Base-by-base conservation (phyloP, 2,888 invertebrate species). In the Caenorhabditis sulstoni region DNA sequence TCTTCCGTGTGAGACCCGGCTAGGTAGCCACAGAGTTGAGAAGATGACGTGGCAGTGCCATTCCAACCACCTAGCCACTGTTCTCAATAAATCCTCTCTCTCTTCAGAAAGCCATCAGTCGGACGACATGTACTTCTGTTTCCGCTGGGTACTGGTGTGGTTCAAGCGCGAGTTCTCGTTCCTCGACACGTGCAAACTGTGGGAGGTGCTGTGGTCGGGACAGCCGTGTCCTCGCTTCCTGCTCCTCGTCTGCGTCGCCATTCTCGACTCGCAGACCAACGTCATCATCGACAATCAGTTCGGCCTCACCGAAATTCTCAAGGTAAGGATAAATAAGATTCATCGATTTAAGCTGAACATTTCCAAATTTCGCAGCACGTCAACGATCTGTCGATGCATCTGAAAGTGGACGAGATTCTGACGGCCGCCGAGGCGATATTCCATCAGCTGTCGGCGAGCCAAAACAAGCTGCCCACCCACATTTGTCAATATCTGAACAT, bases 81-180 rank as follows among this genome's bases (percentile, higher is more conserved):
- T 29, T 53, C 29, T 18, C 12, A 20, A 9, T 14, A 29, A 22
- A 3, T 1, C 2, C 11, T 14, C 14, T 58, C 3, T 37, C 16
- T 18, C 22, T 73, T 22, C 81, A 91, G 94, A 94, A 68, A 93
- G 93, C 78, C 95, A 96, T 90, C 95, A 96, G 86, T 94, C 94
- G 1, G 95, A 95, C 5, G 97, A 98, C 91, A 96, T 99, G 95
- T 98, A 96, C 91, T 99, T 99, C 92, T 97, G 97, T 91, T 99
- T 99, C 92, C 94, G 98, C 11, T 99, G 98, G 97, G 93, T 98
- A 35, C 93, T 99, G 12, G 96, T 97, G 9, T 93, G 95, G 91
- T 98, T 97, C 91, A 99, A 98, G 91, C 92, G 98, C 82, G 98
- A 99, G 92, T 95, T 98, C 90, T 93, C 93, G 22, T 94, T 95